Percentiles rank a stretch among this genome's conserved stretches.
These are phyloP conservation scores for Dryobota labecula DNA, from an alignment of 2,888 invertebrate species.

Conservation along the genomic window DNA sequence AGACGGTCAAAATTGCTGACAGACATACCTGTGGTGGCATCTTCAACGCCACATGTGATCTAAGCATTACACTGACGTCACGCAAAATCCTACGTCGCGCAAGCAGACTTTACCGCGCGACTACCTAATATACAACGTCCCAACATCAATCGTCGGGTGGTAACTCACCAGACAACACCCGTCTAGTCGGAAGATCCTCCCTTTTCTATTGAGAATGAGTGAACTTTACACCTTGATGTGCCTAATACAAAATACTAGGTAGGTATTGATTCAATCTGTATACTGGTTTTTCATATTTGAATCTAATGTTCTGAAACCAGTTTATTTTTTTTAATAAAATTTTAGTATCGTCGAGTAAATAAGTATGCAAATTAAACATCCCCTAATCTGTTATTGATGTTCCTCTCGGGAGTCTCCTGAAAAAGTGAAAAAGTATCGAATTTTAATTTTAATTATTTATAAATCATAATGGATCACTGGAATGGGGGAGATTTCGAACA, in stretches of 20 bases:
- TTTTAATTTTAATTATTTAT: slow-evolving; percentile 45
- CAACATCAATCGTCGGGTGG: no score
- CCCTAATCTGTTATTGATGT: slow-evolving; percentile 55
- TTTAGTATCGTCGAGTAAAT: slow-evolving; percentile 23
- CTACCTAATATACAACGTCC: no score
- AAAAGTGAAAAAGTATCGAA: slow-evolving; percentile 40
- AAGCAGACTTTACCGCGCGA: no score
- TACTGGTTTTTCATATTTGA: neutral
- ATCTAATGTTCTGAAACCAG: neutral
- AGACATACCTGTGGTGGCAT: no score
- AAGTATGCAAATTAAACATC: slow-evolving; percentile 50
- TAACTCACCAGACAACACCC: no score
- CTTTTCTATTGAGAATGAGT: no score
- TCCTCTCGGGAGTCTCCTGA: slow-evolving; percentile 29
- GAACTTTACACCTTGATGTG: no score
- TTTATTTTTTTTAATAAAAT: slow-evolving; percentile 18
- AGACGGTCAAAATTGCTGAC: no score
- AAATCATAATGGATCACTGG: slow-evolving; percentile 50
- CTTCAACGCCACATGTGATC: no score
- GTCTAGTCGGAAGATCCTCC: no score
- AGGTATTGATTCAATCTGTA: slow-evolving; percentile 1
- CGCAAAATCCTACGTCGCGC: no score
- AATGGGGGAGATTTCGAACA: slow-evolving; percentile 5
- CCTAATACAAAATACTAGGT: neutral
- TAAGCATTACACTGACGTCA: no score